Evolutionary conservation across 2,113 vertebrate species (phyloP).

Genomic region (Limanda limanda): DNA sequence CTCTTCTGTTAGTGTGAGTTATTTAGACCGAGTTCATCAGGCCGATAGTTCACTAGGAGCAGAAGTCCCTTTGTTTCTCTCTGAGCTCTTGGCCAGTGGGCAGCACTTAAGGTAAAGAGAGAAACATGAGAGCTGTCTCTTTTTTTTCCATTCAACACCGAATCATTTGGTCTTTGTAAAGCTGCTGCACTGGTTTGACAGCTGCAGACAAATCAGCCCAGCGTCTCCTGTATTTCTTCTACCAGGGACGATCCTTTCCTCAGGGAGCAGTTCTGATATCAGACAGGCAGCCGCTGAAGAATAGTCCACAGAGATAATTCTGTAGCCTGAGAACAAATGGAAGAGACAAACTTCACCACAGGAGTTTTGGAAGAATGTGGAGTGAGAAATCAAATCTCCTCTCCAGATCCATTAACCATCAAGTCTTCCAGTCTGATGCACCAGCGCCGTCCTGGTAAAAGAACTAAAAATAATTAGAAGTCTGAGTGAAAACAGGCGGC

Average conservation of each 20-base stretch:
- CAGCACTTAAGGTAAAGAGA: background rate
- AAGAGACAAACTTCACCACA: conserved; percentile 28
- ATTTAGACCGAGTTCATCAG: no score
- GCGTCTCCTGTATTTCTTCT: background rate
- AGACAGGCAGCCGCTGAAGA: conserved; percentile 23
- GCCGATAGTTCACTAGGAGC: background rate
- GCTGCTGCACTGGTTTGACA: conserved; percentile 1
- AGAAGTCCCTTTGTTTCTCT: background rate
- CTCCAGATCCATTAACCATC: conserved; percentile 42
- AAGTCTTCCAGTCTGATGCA: conserved; percentile 24
- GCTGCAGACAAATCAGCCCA: conserved; percentile 18
- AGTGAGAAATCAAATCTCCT: conserved; percentile 36
- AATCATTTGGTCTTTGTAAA: background rate
- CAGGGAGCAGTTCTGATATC: conserved; percentile 26
- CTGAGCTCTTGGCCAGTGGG: conserved; percentile 19
- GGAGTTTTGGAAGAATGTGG: conserved; percentile 18
- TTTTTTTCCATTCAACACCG: background rate
- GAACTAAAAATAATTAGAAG: conserved; percentile 25
- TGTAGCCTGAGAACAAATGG: conserved; percentile 19
- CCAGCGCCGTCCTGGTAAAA: conserved; percentile 18
- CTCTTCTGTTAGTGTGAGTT: no score
- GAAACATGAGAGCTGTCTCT: background rate
- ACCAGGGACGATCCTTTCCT: conserved; percentile 15
- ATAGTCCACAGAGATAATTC: conserved; percentile 23
- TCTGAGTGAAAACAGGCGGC: conserved; percentile 30